phyloP scores from a whole-genome alignment of 2,113 vertebrate genomes.

The Pangasianodon hypophthalmus region DNA sequence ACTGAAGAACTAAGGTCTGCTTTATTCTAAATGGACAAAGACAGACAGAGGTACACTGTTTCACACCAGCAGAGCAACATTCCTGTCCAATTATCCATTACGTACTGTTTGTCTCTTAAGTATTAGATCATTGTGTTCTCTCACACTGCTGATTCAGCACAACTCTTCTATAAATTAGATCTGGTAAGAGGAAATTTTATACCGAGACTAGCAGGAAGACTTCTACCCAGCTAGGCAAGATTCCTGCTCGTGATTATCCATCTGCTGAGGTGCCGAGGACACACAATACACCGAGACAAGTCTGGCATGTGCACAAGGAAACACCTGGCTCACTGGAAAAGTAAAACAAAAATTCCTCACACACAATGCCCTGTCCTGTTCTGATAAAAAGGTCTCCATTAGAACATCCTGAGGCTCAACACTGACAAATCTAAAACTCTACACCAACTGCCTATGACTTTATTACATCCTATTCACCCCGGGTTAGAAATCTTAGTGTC shows the following conservation, averaged over 20 bases:
- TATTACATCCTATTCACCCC: background rate
- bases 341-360: background rate
- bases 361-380: slow-evolving; percentile 1
- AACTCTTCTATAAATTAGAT: background rate
- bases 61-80: slow-evolving; percentile 11
- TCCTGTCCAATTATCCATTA: background rate
- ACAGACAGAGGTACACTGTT: background rate
- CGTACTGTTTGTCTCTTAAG: slow-evolving; percentile 10
- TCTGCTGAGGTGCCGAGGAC: slow-evolving; percentile 21
- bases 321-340: slow-evolving; percentile 49
- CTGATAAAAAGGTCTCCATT: background rate
- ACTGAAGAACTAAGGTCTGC: background rate
- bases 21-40: background rate
- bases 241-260: slow-evolving; percentile 11
- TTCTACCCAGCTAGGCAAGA: background rate
- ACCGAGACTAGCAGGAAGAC: background rate
- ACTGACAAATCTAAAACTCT: background rate
- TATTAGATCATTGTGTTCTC: background rate
- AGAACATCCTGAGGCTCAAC: background rate
- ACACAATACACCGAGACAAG: slow-evolving; percentile 4
- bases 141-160: background rate
- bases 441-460: background rate
- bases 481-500: background rate
- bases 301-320: slow-evolving; percentile 43
- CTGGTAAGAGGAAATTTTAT: slow-evolving; percentile 13